A percentile compares a stretch with the other conserved stretches of the same genome.
phyloP scores from a whole-genome alignment of 2,888 invertebrate genomes.

The Perizoma affinitatum region DNA sequence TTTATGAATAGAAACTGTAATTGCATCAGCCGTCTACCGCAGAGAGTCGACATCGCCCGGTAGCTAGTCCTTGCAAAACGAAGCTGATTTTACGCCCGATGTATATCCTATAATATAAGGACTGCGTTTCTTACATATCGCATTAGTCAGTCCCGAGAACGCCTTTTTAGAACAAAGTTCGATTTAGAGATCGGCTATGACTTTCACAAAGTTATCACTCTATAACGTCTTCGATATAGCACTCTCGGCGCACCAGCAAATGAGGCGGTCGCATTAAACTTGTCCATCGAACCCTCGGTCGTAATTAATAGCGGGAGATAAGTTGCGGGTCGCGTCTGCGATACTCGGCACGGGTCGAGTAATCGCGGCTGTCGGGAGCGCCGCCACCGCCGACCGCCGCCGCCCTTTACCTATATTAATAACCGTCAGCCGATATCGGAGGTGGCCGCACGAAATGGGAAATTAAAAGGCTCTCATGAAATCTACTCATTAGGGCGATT shows the following conservation, averaged over 20 bases:
- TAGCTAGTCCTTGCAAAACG: conserved; percentile 61
- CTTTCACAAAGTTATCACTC: conserved; percentile 74
- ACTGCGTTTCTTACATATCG: conserved; percentile 36
- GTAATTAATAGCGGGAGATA: conserved; percentile 82
- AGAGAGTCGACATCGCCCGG: conserved; percentile 41
- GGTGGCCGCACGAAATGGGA: conserved; percentile 78
- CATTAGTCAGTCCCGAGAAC: conserved; percentile 11
- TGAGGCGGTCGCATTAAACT: conserved; percentile 84
- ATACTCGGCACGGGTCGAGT: conserved; percentile 63
- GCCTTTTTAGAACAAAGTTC: conserved; percentile 9
- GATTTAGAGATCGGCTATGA: conserved; percentile 49
- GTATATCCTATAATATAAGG: conserved; percentile 63
- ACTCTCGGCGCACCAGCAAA: conserved; percentile 75
- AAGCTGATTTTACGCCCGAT: conserved; percentile 68
- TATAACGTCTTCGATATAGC: conserved; percentile 76
- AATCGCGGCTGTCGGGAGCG: conserved; percentile 73
- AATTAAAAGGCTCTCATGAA: conserved; percentile 83
- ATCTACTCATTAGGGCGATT: conserved; percentile 80
- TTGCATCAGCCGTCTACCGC: conserved; percentile 62
- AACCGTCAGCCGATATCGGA: conserved; percentile 76
- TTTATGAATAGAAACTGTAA: conserved; percentile 76
- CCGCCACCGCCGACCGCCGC: conserved; percentile 65
- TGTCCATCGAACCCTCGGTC: conserved; percentile 77
- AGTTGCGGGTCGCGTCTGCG: conserved; percentile 69
- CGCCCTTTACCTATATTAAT: conserved; percentile 73